Evolutionary conservation across 2,888 invertebrate species (phyloP), one percentile per base, ranked within the genome.

Genomic region (Heliconius aoede): DNA sequence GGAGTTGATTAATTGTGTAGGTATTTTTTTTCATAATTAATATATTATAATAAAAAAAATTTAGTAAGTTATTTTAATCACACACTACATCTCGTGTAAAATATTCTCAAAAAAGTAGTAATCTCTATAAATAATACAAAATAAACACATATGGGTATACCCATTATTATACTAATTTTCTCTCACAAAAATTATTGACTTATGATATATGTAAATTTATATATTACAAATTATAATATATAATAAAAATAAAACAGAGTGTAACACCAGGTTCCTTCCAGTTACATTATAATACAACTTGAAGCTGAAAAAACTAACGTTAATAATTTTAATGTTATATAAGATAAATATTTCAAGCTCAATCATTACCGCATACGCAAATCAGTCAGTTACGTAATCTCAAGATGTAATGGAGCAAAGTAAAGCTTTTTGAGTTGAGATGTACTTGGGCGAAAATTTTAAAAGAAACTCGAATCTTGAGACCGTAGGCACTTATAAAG

Each of bases 391-490:
- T 60, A 60, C 24, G 28, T 60, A 74, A 74, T 24, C 71, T 73
- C 65, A 58, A 64, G 67, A 76, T 74, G 73, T 76, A 69, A 74
- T 68, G 74, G 51, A 68, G 61, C 68, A 69, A 74, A 68, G 68
- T 62, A 61, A 69, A 61, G 69, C 73, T 72, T 76, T 72, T 76
- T 68, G 76, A 78, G 51, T 73, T 58, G 78, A 51, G 72, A 73
- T 71, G 71, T 76, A 74, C 78, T 76, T 76, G 55, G 73, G 67
- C 13, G 36, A 62, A 73, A 78, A 76, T 76, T 78, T 78, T 74
- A 78, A 46, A 78, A 78, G 78, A 78, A 76, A 78, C 73, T 71
- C 67, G 78, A 74, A 73, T 74, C 78, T 78, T 72, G 30, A 78
- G 76, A 74, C 61, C 78, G 68, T 72, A 68, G 61, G 73, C 78